Conservation (phyloP, 2,113 vertebrate species). For the Chionis minor region DNA sequence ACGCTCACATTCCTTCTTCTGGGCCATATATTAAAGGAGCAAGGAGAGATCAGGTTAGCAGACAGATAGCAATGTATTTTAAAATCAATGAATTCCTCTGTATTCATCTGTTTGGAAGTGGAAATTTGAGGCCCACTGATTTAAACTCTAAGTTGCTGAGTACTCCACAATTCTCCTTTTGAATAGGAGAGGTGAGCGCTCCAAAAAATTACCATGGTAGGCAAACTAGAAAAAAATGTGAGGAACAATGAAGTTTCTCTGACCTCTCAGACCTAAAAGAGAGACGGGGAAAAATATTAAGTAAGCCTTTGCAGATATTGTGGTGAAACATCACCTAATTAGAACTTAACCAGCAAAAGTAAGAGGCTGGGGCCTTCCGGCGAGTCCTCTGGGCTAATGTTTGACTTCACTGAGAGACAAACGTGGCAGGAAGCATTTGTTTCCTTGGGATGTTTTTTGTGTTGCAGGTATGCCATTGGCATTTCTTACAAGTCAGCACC, state of each 20-base stretch:
- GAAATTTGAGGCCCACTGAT: conserved; percentile 24
- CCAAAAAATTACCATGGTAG: neutral
- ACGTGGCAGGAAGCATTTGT: neutral
- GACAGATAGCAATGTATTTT: conserved; percentile 31
- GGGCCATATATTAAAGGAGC: neutral
- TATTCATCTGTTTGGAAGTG: conserved; percentile 14
- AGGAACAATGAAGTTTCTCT: neutral
- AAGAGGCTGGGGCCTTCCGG: neutral
- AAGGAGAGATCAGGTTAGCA: conserved; percentile 35
- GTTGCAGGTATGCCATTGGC: conserved; percentile 92
- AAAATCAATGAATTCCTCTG: conserved; percentile 42
- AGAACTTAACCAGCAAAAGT: neutral
- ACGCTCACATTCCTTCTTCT: neutral
- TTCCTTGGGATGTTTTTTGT: neutral
- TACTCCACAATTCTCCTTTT: conserved; percentile 11
- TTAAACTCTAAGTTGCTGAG: neutral
- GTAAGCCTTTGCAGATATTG: neutral
- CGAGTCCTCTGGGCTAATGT: neutral
- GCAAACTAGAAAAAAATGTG: neutral
- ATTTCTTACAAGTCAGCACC: conserved; percentile 95
- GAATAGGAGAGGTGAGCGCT: neutral
- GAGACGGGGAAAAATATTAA: neutral
- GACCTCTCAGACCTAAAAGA: neutral
- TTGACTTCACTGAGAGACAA: neutral
- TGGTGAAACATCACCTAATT: neutral